Conservation (phyloP, 2,797 vertebrate species). For the Dendrocincla fuliginosa region DNA sequence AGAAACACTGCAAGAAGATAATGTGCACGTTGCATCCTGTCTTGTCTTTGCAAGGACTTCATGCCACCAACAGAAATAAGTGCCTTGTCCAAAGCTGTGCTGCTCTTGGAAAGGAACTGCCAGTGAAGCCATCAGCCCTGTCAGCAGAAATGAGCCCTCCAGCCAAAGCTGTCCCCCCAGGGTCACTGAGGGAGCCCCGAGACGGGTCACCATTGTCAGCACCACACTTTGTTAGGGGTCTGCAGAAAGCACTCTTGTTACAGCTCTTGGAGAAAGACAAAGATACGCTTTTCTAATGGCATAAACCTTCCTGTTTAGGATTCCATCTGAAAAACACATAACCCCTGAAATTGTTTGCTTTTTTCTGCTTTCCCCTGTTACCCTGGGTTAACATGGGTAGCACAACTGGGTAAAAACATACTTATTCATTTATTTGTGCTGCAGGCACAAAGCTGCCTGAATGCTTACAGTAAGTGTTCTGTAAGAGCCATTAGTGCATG, state of each 20-base stretch:
- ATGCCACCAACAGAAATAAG: background rate
- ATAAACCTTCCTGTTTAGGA: conserved; percentile 24
- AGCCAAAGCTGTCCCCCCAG: background rate
- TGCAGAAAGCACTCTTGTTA: conserved; percentile 18
- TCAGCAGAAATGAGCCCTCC: background rate
- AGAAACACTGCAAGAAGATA: background rate
- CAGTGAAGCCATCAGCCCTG: background rate
- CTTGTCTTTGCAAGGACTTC: conserved; percentile 40
- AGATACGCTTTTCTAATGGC: conserved; percentile 7
- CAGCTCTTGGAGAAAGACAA: conserved; percentile 9
- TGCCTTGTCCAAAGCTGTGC: background rate
- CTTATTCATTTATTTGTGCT: conserved; percentile 64
- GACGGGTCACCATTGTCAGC: background rate
- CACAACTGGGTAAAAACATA: conserved; percentile 32
- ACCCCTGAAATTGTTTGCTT: background rate
- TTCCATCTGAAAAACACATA: conserved; percentile 47
- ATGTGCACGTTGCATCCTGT: background rate
- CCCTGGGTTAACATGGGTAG: conserved; percentile 24
- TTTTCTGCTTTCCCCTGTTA: conserved; percentile 29
- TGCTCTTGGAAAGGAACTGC: background rate
- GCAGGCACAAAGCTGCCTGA: conserved; percentile 46
- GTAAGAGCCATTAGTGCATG: background rate
- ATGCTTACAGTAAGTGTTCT: conserved; percentile 26
- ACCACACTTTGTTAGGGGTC: background rate
- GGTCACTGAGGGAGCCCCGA: background rate